phyloP scores from a whole-genome alignment of 2,797 vertebrate species.

The Microctenopoma stevenorrisi region DNA sequence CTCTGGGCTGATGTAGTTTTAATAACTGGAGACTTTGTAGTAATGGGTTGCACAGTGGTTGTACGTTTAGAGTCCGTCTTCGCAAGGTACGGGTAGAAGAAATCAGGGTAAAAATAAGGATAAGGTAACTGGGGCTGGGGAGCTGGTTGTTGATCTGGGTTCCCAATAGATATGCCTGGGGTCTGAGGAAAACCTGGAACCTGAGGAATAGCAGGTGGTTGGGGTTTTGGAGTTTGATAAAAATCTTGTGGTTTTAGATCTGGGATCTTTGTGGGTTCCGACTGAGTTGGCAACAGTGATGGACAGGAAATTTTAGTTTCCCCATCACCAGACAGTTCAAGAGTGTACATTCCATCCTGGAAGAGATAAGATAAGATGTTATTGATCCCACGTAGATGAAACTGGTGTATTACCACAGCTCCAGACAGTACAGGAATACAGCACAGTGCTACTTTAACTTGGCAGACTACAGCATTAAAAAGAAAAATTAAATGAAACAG shows the following conservation, averaged over 20 bases:
- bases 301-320: constrained; percentile 76
- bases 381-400: too few species aligned
- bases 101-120: constrained; percentile 3
- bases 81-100: not conserved
- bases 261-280: not conserved
- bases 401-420: too few species aligned
- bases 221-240: not conserved
- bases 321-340: constrained; percentile 65
- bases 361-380: not conserved
- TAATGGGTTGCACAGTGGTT: not conserved
- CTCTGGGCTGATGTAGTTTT: not conserved
- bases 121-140: constrained; percentile 7
- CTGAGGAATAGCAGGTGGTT: not conserved
- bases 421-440: too few species aligned
- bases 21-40: not conserved
- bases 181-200: constrained; percentile 1
- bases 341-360: constrained; percentile 78
- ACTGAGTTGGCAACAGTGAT: constrained; percentile 16
- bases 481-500: too few species aligned
- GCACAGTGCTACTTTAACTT: too few species aligned
- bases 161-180: not conserved
- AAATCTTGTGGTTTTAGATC: constrained; percentile 1
- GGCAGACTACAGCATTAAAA: too few species aligned
- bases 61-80: not conserved
- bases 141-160: not conserved